Base-by-base conservation (phyloP, 2,888 invertebrate species). In the Noctuana brunneofusca region DNA sequence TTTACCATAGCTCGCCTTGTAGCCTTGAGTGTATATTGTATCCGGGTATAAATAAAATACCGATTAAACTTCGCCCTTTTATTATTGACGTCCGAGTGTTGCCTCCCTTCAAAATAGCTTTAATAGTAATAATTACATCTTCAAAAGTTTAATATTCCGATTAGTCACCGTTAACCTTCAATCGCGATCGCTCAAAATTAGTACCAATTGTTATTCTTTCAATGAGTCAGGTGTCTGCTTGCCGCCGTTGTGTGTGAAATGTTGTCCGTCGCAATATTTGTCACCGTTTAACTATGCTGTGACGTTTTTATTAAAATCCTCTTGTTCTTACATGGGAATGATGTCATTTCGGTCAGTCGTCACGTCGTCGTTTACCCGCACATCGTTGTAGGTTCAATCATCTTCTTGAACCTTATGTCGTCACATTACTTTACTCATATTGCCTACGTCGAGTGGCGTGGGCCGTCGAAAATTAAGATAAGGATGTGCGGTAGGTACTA, bases 261-360 rank as follows among this genome's bases (percentile, higher is more conserved):
- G 60, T 64, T 52, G 66, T 65, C 65, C 60, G 67, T 67, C 66
- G 65, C 24, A 24, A 57, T 68, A 63, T 71, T 74, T 75, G 80
- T 87, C 86, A 86, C 77, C 77, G 71, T 74, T 79, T 65, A 72
- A 75, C 73, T 78, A 85, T 81, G 77, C 68, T 68, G 72, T 84
- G 83, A 87, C 85, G 84, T 76, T 67, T 70, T 63, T 65, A 64
- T 68, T 73, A 72, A 74, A 72, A 70, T 66, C 68, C 49, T 24
- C 69, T 72, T 69, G 65, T 68, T 67, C 72, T 73, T 72, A 68
- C 67, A 64, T 63, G 57, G 30, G 32, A 69, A 75, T 87, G 87
- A 87, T 81, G 79, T 86, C 86, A 87, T 77, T 78, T 76, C 66
- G 78, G 77, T 75, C 71, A 69, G 69, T 68, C 66, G 69, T 66